Base-by-base conservation (phyloP, 2,888 invertebrate species). In the Coenonympha arcania region DNA sequence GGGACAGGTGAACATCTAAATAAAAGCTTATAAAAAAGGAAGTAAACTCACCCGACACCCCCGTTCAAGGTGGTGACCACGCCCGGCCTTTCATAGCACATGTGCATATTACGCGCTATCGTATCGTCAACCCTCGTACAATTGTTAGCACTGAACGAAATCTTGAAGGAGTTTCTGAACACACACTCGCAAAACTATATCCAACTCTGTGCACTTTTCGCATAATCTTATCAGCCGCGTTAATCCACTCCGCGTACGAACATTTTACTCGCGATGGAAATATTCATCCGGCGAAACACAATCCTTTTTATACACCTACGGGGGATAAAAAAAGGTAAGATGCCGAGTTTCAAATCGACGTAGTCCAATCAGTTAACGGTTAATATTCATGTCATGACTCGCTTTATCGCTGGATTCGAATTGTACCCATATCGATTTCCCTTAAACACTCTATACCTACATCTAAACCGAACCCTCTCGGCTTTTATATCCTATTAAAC, bases 11-110 rank as follows among this genome's bases (percentile, higher is more conserved):
- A n/a, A n/a, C n/a, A n/a, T n/a, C n/a, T n/a, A 13, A 37, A 36
- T 39, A 48, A 4, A 37, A 28, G 6, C 6, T 8, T 16, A 8
- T 15, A 28, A 33, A 22, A 45, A 40, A n/a, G n/a, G n/a, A n/a
- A 28, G n/a, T 6, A 6, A 24, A 30, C 69, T 82, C 79, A 85
- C 85, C 85, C 84, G 61, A 80, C 76, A 57, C 73, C 69, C 69
- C 79, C 80, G 82, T 84, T 84, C 73, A 85, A 73, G 72, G 80
- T 70, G 73, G 77, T 76, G 69, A 84, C 83, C 69, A 81, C 64
- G 55, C 80, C 77, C 52, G 85, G 83, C 65, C 85, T 68, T 69
- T 85, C 85, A 82, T 83, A 86, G 69, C 85, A 85, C 83, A 85
- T 73, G 79, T 85, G 85, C 85, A 86, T 86, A 71, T 44, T 44